Conservation (phyloP, 2,888 invertebrate species). For the Aphidoletes aphidimyza region DNA sequence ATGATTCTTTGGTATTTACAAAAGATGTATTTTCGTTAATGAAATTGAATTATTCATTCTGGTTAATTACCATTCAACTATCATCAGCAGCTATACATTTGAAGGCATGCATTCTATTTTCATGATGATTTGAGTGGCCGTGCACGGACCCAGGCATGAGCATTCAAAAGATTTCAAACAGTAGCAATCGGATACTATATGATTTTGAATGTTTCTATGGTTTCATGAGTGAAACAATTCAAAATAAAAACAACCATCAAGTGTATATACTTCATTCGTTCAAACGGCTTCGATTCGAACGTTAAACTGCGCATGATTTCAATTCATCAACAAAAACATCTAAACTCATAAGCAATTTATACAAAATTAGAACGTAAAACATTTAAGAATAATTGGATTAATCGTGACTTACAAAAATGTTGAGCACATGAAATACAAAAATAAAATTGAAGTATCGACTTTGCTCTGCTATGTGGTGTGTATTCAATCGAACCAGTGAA, state of each 20-base stretch:
- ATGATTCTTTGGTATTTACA: too few relatives aligned
- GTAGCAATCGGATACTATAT: too few relatives aligned
- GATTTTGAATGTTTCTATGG: not conserved
- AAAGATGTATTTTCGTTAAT: not conserved
- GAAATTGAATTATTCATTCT: not conserved
- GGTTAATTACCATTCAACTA: not conserved
- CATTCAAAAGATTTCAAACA: not conserved
- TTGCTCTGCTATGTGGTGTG: not conserved
- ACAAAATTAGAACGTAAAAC: not conserved
- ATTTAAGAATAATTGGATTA: not conserved
- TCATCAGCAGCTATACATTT: too few relatives aligned
- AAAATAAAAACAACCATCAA: not conserved
- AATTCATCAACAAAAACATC: too few relatives aligned
- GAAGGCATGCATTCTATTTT: too few relatives aligned
- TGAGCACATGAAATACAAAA: not conserved
- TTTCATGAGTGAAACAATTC: not conserved
- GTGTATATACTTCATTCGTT: not conserved
- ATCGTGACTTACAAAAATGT: not conserved
- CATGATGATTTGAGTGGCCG: not conserved
- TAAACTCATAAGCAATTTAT: not conserved
- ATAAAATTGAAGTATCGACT: not conserved
- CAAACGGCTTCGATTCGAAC: not conserved
- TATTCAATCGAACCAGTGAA: too few relatives aligned
- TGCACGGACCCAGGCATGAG: not conserved
- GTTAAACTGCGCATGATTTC: slow-evolving; percentile 3